Evolutionary conservation across 1,140 invertebrate species (phyloP), one percentile per base, ranked within the genome.

Genomic region (Ceratina australensis): DNA sequence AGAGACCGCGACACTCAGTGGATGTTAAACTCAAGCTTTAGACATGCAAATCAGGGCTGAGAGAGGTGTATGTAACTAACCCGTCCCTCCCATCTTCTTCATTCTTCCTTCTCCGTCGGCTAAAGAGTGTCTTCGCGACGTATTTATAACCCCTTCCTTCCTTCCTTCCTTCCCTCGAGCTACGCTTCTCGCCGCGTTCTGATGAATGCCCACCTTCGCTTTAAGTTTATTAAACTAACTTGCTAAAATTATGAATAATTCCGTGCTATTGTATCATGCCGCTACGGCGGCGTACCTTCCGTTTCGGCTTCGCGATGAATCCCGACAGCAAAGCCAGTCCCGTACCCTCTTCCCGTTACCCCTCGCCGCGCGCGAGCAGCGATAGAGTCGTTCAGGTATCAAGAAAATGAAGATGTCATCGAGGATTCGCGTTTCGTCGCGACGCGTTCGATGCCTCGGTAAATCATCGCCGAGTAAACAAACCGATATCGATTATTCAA

Each of bases 121-220:
- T 72, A 81, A 80, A 80, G 78, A 87, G 84, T 86, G 83, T 87
- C 85, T 88, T 89, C 83, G 80, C 84, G 87, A 90, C 80, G 87
- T 91, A 90, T 91, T 90, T 91, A 91, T 91, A 89, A 87, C 87
- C 78, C 78, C 84, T 89, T 87, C 86, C 89, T 89, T 90, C 85
- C 89, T 59, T 49, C 66, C 89, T 89, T 89, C 85, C 88, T 50
- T 47, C 59, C 78, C 33, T 54, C 49, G 24, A 64, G 79, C 78
- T 85, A 78, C 81, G 84, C 77, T 80, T 50, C 78, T 79, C 77
- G 59, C 63, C 77, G 63, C 76, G 83, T 81, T 81, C 79, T 86
- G 87, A 89, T 88, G 85, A 89, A 89, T 87, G 85, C 87, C 80
- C 75, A 84, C 86, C 86, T 85, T 80, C 79, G 76, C 77, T 87